Percentiles rank a stretch among this genome's conserved stretches.
Evolutionary conservation across 2,797 vertebrate species (phyloP).

Genomic region (Epinephelus malabaricus): DNA sequence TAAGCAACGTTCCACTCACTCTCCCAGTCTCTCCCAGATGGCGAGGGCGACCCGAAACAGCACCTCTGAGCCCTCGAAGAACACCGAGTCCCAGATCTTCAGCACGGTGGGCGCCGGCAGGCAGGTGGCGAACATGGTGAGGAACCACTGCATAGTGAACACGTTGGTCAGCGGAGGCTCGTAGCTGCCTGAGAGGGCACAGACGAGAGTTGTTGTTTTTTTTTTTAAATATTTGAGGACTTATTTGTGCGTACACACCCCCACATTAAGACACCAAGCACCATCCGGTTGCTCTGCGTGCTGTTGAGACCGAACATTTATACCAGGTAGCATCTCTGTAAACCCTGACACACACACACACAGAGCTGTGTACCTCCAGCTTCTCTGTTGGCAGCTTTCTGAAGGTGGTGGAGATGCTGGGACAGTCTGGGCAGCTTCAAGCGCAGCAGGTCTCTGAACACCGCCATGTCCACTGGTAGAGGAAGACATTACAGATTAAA

Average conservation of each 20-base stretch:
- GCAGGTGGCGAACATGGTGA: conserved; percentile 98
- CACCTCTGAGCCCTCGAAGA: conserved; percentile 98
- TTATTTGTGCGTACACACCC: neutral
- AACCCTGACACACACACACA: neutral
- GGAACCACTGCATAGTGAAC: conserved; percentile 99
- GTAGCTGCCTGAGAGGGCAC: conserved; percentile 90
- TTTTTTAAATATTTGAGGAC: neutral
- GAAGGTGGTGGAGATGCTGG: conserved; percentile 94
- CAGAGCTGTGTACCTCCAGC: conserved; percentile 89
- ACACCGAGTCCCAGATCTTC: conserved; percentile 99
- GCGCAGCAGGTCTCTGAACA: conserved; percentile 96
- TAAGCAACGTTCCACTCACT: conserved; percentile 86
- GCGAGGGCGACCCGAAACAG: conserved; percentile 95
- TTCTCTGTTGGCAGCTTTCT: conserved; percentile 94
- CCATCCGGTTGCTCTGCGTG: neutral
- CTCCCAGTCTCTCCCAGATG: conserved; percentile 96
- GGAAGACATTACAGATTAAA: neutral
- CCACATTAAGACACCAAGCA: neutral
- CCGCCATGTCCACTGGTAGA: conserved; percentile 95
- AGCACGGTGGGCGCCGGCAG: conserved; percentile 95
- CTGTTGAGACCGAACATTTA: neutral
- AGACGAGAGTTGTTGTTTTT: neutral
- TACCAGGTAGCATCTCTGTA: neutral
- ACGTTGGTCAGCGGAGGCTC: conserved; percentile 98
- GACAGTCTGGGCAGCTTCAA: conserved; percentile 95